These are phyloP conservation scores for Eulemur coronatus DNA, from an alignment of 2,797 vertebrate genomes.

Conservation along the genomic window DNA sequence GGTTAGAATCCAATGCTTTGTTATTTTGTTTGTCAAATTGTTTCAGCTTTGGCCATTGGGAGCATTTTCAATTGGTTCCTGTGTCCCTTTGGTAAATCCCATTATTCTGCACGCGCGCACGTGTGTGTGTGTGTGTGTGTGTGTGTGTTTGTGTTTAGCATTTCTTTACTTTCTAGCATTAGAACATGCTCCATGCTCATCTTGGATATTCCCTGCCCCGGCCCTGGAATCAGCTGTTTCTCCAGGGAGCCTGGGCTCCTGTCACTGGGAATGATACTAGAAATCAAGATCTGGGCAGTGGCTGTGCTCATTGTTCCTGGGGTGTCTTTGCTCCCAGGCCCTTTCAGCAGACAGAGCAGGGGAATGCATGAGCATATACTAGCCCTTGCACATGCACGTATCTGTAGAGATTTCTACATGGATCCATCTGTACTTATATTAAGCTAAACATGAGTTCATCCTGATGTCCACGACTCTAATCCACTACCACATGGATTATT, in stretches of 20 bases:
- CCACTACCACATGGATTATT: background rate
- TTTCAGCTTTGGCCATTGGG: background rate
- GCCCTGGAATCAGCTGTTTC: background rate
- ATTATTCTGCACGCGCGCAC: too few species aligned
- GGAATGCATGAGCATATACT: rapidly evolving
- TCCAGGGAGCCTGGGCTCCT: background rate
- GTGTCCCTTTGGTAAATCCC: background rate
- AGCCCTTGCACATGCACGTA: rapidly evolving
- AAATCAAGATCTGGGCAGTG: background rate
- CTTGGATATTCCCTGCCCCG: background rate
- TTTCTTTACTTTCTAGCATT: background rate
- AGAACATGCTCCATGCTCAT: background rate
- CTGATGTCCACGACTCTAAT: background rate
- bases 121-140: background rate
- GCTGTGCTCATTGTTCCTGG: background rate
- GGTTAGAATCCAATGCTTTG: background rate
- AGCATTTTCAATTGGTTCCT: background rate
- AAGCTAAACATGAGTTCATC: background rate
- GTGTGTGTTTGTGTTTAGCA: background rate
- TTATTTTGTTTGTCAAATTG: background rate
- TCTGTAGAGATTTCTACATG: background rate
- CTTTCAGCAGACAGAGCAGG: background rate
- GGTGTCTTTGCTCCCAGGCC: background rate
- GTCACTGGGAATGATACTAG: background rate
- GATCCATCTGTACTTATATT: too few species aligned